Evolutionary conservation across 1,140 invertebrate species (phyloP).

Genomic region (Protaetia brevitarsis): DNA sequence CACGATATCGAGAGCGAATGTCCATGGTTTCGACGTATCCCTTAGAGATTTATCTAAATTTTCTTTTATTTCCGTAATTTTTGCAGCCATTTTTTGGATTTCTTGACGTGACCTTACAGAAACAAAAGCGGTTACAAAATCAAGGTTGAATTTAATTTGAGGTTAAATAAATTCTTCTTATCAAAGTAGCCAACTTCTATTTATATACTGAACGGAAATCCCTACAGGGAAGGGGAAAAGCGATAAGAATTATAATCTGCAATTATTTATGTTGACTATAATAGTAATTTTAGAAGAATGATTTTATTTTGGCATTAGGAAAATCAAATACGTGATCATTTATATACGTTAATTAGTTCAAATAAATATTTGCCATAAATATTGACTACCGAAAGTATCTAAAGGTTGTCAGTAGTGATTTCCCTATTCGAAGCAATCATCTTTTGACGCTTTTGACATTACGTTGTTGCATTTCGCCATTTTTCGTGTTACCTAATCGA

Average conservation of each 20-base stretch:
- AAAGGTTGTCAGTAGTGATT: background rate
- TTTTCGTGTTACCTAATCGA: constrained; percentile 1
- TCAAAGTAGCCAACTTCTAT: background rate
- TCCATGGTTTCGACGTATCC: constrained; percentile 76
- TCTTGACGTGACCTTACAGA: constrained; percentile 19
- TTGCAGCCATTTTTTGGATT: constrained; percentile 55
- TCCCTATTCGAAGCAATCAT: background rate
- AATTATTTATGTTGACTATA: background rate
- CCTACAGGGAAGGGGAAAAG: background rate
- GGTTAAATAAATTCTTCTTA: constrained; percentile 17
- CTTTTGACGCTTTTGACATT: background rate
- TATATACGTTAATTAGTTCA: no score
- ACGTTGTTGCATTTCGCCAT: constrained; percentile 2
- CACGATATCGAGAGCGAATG: constrained; percentile 64
- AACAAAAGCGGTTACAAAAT: constrained; percentile 22
- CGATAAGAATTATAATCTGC: background rate
- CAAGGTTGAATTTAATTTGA: constrained; percentile 18
- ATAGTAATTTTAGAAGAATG: background rate
- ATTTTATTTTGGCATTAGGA: no score
- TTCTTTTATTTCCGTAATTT: constrained; percentile 60
- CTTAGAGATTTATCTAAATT: constrained; percentile 69
- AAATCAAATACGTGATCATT: no score
- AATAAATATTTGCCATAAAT: no score
- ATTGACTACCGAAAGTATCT: no score
- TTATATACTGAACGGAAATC: background rate